These are phyloP conservation scores for Ruditapes philippinarum DNA, from an alignment of 1,140 invertebrate species.

Conservation along the genomic window DNA sequence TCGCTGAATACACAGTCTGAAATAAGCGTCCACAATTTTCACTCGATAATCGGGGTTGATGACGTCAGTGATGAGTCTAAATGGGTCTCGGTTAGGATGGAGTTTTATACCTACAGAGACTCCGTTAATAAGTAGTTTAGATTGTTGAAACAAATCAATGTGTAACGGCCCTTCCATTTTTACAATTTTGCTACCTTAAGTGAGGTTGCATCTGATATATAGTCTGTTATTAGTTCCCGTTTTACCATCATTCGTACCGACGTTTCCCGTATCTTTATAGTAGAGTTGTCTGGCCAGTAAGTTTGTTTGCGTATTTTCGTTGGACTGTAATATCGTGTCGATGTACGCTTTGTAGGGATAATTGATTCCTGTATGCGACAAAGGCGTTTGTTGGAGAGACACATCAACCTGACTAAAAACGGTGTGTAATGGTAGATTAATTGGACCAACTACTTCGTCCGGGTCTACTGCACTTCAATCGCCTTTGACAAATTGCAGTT, in stretches of 20 bases:
- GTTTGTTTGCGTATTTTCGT: neutral
- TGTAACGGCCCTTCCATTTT: constrained; percentile 53
- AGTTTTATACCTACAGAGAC: neutral
- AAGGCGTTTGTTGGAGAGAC: constrained; percentile 52
- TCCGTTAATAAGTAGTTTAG: neutral
- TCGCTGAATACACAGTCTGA: constrained; percentile 45
- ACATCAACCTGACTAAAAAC: constrained; percentile 36
- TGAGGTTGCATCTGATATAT: constrained; percentile 6
- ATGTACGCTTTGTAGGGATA: constrained; percentile 68
- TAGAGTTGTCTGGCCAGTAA: constrained; percentile 11
- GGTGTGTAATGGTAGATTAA: constrained; percentile 54
- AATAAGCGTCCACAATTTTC: constrained; percentile 58
- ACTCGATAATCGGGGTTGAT: constrained; percentile 16
- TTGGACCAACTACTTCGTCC: neutral
- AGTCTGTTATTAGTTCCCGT: constrained; percentile 17
- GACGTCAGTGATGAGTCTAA: neutral
- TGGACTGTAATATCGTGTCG: constrained; percentile 54
- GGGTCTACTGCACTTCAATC: neutral
- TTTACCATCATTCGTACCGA: constrained; percentile 31
- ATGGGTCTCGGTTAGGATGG: neutral
- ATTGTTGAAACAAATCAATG: constrained; percentile 63
- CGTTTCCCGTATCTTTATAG: constrained; percentile 40
- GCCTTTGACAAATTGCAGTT: constrained; percentile 40
- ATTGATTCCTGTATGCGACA: constrained; percentile 38
- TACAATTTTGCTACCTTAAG: constrained; percentile 33